Evolutionary conservation across 2,113 vertebrate species (phyloP).

Genomic region (Capreolus pygargus): DNA sequence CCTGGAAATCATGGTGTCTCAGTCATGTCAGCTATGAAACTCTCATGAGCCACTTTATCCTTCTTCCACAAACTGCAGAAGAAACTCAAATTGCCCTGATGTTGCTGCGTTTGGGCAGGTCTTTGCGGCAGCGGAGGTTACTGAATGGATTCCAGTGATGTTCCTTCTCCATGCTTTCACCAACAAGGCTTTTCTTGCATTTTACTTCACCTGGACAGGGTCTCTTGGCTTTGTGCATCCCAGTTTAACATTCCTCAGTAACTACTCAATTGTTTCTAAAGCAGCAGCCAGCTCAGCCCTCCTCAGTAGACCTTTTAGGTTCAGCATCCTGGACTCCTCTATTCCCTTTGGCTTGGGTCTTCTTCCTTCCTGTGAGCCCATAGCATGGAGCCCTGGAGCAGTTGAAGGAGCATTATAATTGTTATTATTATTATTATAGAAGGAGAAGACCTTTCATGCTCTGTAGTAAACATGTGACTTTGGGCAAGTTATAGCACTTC

Average conservation of each 20-base stretch:
- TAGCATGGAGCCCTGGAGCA: neutral
- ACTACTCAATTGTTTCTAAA: constrained; percentile 41
- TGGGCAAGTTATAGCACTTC: neutral
- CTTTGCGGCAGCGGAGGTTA: neutral
- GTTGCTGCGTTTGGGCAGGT: neutral
- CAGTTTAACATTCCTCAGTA: neutral
- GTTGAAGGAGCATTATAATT: neutral
- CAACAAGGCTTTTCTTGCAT: constrained; percentile 5
- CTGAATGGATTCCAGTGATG: neutral
- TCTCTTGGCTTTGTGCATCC: constrained; percentile 25
- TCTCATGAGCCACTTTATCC: constrained; percentile 49
- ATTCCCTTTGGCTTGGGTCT: neutral
- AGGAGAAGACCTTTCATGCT: neutral
- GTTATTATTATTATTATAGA: neutral
- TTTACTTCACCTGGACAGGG: constrained; percentile 21
- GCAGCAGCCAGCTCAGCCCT: constrained; percentile 40
- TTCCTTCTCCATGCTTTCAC: constrained; percentile 1
- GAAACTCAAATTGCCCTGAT: constrained; percentile 55
- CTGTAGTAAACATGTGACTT: neutral
- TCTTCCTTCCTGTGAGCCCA: neutral
- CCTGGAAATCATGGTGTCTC: constrained; percentile 17
- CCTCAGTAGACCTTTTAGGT: constrained; percentile 37
- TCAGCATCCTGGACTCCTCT: neutral
- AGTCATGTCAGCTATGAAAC: constrained; percentile 45
- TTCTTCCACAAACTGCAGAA: constrained; percentile 49